A percentile compares a stretch with the other conserved stretches of the same genome.
These are phyloP conservation scores for Euwallacea similis DNA, from an alignment of 1,140 invertebrate species.

Conservation along the genomic window DNA sequence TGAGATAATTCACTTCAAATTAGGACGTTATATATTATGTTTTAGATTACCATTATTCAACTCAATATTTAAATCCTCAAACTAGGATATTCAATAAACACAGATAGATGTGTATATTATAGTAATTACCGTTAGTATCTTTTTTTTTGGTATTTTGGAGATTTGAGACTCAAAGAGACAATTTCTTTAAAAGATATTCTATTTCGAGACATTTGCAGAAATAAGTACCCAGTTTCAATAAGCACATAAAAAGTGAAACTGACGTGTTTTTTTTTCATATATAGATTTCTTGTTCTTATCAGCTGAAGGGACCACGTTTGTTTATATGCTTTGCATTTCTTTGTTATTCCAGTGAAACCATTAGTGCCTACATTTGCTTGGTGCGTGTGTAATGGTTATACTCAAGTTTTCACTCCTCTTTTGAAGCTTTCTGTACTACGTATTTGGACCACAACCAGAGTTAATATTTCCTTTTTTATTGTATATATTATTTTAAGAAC, in stretches of 20 bases:
- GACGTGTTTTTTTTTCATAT: neutral
- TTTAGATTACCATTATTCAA: too few species aligned
- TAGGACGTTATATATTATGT: too few species aligned
- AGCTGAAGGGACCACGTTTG: conserved; percentile 32
- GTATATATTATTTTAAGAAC: neutral
- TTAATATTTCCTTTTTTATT: neutral
- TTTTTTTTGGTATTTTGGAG: too few species aligned
- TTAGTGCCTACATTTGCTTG: conserved; percentile 31
- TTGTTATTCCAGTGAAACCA: conserved; percentile 26
- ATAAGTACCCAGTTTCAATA: too few species aligned
- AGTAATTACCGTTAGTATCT: too few species aligned
- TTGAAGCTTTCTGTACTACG: neutral
- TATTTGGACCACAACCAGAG: neutral
- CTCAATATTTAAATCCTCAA: too few species aligned
- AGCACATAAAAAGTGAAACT: too few species aligned
- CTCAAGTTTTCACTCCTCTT: neutral
- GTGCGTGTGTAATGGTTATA: neutral
- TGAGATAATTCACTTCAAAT: too few species aligned
- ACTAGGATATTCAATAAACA: too few species aligned
- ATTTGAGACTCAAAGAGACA: neutral
- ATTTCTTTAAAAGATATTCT: neutral
- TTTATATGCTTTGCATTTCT: conserved; percentile 17
- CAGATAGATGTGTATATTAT: too few species aligned
- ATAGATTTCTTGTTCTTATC: conserved; percentile 13
- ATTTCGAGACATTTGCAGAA: too few species aligned